Conservation (phyloP, 2,888 invertebrate species). For the Phyllotreta cruciferae region DNA sequence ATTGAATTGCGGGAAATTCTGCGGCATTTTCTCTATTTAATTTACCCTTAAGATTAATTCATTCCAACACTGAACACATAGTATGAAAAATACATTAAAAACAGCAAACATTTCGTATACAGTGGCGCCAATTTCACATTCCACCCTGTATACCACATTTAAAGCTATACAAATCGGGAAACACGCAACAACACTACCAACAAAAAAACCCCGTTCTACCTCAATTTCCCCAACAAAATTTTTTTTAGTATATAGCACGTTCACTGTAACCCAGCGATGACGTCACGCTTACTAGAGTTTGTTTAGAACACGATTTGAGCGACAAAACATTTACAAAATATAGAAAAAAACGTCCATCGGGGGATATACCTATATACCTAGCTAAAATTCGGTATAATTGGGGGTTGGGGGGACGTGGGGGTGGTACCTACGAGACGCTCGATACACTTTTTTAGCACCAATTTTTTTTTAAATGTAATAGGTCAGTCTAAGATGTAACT, state of each 20-base stretch:
- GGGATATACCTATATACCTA: slow-evolving; percentile 26
- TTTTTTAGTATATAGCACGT: too few relatives aligned
- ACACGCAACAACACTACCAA: too few relatives aligned
- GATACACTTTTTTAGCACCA: slow-evolving; percentile 33
- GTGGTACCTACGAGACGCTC: slow-evolving; percentile 28
- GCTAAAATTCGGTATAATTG: slow-evolving; percentile 9
- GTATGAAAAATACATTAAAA: too few relatives aligned
- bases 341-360: slow-evolving; percentile 55
- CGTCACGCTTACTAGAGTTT: too few relatives aligned
- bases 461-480: slow-evolving; percentile 21
- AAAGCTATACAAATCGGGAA: too few relatives aligned
- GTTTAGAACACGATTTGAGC: slow-evolving; percentile 59
- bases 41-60: neutral
- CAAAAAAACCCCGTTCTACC: too few relatives aligned
- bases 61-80: neutral
- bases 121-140: too few relatives aligned
- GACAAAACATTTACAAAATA: slow-evolving; percentile 58
- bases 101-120: too few relatives aligned
- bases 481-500: slow-evolving; percentile 30
- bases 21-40: slow-evolving; percentile 4
- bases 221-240: too few relatives aligned
- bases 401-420: slow-evolving; percentile 16
- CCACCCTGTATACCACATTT: too few relatives aligned
- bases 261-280: too few relatives aligned
- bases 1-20: slow-evolving; percentile 12